Percentiles rank a stretch among this genome's conserved stretches.
Evolutionary conservation across 2,797 vertebrate genomes (phyloP).

Genomic region (Cephalopachus bancanus): DNA sequence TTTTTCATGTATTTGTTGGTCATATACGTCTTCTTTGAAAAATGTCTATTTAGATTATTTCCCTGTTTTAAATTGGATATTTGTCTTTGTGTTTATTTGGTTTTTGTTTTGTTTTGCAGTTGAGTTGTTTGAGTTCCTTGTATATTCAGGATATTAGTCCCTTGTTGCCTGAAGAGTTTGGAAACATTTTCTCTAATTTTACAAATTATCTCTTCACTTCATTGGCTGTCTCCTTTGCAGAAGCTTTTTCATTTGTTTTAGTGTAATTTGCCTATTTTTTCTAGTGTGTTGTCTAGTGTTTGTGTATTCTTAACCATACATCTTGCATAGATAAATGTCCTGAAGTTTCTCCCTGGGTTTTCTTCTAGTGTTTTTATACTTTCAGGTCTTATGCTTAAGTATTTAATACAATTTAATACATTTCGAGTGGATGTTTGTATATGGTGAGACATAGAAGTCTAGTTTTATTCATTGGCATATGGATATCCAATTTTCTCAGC

Average conservation of each 20-base stretch:
- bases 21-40: neutral
- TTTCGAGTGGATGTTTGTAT: neutral
- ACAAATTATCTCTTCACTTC: neutral
- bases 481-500: neutral
- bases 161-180: neutral
- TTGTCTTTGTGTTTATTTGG: neutral
- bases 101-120: neutral
- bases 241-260: neutral
- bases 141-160: neutral
- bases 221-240: neutral
- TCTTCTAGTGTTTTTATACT: neutral
- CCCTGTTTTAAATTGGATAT: neutral
- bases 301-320: neutral
- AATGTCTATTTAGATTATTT: neutral
- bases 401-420: neutral
- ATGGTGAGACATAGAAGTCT: neutral
- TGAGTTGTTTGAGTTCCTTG: neutral
- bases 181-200: neutral
- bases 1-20: neutral
- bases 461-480: neutral
- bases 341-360: neutral
- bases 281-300: neutral
- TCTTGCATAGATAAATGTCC: neutral
- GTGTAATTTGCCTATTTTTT: neutral
- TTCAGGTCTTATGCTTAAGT: neutral